Conservation (phyloP, 2,113 vertebrate genomes). For the Cricetomys ansorgei region DNA sequence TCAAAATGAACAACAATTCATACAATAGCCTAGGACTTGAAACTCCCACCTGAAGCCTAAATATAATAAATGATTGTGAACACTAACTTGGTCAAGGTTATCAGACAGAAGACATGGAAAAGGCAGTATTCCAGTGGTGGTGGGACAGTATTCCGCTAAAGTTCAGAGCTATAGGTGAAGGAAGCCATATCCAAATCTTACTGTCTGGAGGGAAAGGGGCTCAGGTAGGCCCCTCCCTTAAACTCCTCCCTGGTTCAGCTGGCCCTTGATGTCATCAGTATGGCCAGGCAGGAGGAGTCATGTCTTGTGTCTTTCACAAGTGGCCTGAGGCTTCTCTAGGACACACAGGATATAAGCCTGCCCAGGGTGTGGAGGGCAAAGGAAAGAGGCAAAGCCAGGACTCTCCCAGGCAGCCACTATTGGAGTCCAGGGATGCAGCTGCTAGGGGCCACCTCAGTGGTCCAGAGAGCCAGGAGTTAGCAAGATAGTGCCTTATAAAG, state of each 20-base stretch:
- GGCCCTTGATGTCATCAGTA: background rate
- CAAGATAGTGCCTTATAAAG: background rate
- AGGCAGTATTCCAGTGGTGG: background rate
- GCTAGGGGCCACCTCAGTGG: background rate
- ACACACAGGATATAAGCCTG: background rate
- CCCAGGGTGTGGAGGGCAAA: too few relatives aligned
- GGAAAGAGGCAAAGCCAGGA: background rate
- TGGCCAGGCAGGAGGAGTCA: background rate
- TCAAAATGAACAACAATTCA: background rate
- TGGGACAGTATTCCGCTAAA: background rate
- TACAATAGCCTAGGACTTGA: background rate
- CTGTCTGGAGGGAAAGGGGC: background rate
- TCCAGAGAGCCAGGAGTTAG: background rate
- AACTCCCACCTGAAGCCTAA: background rate
- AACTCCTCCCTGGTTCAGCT: background rate
- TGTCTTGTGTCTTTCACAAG: background rate
- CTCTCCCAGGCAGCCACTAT: too few relatives aligned
- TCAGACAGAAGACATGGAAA: background rate
- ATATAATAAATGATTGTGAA: background rate
- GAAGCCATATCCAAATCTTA: background rate
- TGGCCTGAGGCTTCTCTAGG: background rate
- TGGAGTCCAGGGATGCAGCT: background rate
- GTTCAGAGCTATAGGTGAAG: background rate
- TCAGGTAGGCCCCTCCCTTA: background rate
- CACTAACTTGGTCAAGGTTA: background rate